These are phyloP conservation scores for Emydoidea blandingii DNA, from an alignment of 2,797 vertebrate genomes.

Conservation along the genomic window DNA sequence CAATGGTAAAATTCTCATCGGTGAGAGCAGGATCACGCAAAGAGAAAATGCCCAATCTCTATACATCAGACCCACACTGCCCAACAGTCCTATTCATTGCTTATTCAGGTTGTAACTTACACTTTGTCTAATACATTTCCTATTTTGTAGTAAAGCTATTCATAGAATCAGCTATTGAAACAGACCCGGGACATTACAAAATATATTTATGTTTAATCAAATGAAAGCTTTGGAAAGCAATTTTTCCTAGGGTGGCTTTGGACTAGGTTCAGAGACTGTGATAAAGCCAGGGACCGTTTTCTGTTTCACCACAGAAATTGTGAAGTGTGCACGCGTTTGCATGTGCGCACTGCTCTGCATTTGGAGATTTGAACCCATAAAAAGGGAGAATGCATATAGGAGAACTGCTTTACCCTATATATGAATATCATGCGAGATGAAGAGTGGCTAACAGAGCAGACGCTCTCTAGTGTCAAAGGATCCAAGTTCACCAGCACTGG, in stretches of 20 bases:
- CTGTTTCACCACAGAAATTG: neutral
- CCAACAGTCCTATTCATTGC: neutral
- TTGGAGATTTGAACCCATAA: neutral
- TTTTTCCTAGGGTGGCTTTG: conserved; percentile 8
- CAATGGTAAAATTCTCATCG: neutral
- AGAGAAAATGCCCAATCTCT: neutral
- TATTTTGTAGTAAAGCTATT: neutral
- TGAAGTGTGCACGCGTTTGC: fast-evolving
- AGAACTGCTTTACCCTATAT: neutral
- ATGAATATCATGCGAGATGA: conserved; percentile 5
- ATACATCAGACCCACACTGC: fast-evolving
- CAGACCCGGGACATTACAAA: neutral
- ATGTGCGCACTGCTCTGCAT: neutral
- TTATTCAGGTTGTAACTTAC: fast-evolving
- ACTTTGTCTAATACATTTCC: neutral
- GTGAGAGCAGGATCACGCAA: neutral
- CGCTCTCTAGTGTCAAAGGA: fast-evolving
- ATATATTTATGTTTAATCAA: neutral
- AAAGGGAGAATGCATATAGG: neutral
- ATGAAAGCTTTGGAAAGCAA: conserved; percentile 18
- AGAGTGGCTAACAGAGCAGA: conserved; percentile 1
- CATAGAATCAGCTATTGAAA: conserved; percentile 6
- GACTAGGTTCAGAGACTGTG: neutral
- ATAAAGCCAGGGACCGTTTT: neutral
- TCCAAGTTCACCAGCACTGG: neutral